These are phyloP conservation scores for Caenorhabditis sinica DNA, from an alignment of 2,888 invertebrate genomes.

Conservation along the genomic window DNA sequence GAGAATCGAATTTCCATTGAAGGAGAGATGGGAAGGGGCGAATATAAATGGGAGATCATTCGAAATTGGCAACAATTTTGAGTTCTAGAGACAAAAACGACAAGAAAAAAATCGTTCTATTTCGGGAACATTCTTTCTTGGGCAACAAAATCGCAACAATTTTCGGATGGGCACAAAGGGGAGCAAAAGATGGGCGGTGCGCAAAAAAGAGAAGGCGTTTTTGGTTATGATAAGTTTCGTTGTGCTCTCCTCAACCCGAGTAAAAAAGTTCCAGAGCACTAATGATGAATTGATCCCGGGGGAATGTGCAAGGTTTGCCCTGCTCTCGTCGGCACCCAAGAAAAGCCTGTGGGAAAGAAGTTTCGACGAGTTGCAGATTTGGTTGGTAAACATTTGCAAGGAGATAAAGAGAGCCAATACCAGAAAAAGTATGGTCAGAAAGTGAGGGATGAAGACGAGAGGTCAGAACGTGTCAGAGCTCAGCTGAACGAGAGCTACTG, in stretches of 20 bases:
- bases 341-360: slow-evolving; percentile 44
- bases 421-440: slow-evolving; percentile 1
- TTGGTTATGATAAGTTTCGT: slow-evolving; percentile 63
- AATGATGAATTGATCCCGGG: slow-evolving; percentile 59
- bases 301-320: slow-evolving; percentile 47
- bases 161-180: slow-evolving; percentile 1
- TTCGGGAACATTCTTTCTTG: slow-evolving; percentile 36
- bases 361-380: slow-evolving; percentile 43
- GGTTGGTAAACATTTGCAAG: slow-evolving; percentile 59
- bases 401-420: slow-evolving; percentile 10
- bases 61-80: slow-evolving; percentile 25
- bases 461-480: not conserved
- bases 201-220: slow-evolving; percentile 38
- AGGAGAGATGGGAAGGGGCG: not conserved
- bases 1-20: slow-evolving; percentile 45
- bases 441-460: not conserved
- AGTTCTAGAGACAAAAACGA: slow-evolving; percentile 5
- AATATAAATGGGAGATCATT: slow-evolving; percentile 14
- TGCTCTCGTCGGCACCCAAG: slow-evolving; percentile 30
- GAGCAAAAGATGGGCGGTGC: slow-evolving; percentile 22
- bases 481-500: not conserved
- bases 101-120: slow-evolving; percentile 26
- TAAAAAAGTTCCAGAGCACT: slow-evolving; percentile 62
- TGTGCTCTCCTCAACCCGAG: slow-evolving; percentile 37
- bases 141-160: slow-evolving; percentile 49